phyloP scores from a whole-genome alignment of 2,888 invertebrate species.

The Agonopterix subpropinquella region DNA sequence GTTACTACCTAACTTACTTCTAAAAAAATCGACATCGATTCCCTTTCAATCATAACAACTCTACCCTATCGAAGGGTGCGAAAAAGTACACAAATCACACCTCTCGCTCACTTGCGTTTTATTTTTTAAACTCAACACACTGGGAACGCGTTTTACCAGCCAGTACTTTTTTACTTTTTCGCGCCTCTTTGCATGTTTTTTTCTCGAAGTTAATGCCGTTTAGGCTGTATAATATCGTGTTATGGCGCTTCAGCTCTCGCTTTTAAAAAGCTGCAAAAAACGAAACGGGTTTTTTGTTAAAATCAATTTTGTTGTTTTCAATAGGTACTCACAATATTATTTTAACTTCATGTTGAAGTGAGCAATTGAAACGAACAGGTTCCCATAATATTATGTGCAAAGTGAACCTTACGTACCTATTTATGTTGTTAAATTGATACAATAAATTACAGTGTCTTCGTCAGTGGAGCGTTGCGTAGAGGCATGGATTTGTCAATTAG shows the following conservation, averaged over 20 bases:
- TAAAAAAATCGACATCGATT: constrained; percentile 41
- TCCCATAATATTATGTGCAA: no score
- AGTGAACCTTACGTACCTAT: no score
- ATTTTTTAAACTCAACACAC: constrained; percentile 35
- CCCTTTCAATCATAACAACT: constrained; percentile 44
- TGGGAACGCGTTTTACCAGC: constrained; percentile 51
- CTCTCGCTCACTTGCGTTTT: constrained; percentile 44
- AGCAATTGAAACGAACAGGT: no score
- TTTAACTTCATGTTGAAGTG: no score
- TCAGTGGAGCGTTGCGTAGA: no score
- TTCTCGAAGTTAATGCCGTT: constrained; percentile 44
- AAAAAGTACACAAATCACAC: constrained; percentile 70
- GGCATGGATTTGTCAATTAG: no score
- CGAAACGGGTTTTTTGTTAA: background rate
- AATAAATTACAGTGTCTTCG: no score
- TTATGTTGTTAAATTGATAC: no score
- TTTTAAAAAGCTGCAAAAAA: constrained; percentile 9
- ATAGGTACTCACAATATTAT: no score
- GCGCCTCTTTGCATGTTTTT: constrained; percentile 31
- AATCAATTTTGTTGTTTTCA: background rate
- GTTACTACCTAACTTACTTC: constrained; percentile 16
- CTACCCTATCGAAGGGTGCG: constrained; percentile 52
- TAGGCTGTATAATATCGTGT: constrained; percentile 31
- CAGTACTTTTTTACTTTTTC: constrained; percentile 25
- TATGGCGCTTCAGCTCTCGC: constrained; percentile 11